A percentile compares a stretch with the other conserved stretches of the same genome.
Evolutionary conservation across 2,888 invertebrate species (phyloP).

Genomic region (Pheosia tremula): DNA sequence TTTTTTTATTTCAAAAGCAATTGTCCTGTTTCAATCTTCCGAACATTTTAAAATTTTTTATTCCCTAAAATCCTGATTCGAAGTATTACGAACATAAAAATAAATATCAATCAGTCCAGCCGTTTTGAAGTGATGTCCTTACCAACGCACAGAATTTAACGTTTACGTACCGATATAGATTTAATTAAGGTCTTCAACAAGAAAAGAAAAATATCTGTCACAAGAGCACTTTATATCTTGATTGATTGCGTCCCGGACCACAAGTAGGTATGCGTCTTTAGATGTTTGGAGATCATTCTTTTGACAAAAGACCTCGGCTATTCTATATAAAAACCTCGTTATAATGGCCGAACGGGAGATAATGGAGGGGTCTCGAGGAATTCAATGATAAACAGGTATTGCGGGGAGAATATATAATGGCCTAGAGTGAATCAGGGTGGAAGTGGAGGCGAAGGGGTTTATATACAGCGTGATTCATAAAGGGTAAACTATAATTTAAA

Average conservation of each 20-base stretch:
- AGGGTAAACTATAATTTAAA: no score
- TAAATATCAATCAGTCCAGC: no score
- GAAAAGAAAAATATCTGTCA: constrained; percentile 10
- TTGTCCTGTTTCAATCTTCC: no score
- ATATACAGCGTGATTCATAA: no score
- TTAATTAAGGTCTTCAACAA: neutral
- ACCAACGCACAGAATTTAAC: no score
- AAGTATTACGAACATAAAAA: no score
- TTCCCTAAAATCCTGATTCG: no score
- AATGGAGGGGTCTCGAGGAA: constrained; percentile 23
- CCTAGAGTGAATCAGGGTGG: no score
- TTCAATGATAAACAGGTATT: constrained; percentile 25
- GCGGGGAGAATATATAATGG: neutral
- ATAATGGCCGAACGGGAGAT: constrained; percentile 22
- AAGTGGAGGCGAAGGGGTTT: no score
- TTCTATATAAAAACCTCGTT: constrained; percentile 3
- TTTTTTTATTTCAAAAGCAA: no score
- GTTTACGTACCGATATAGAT: neutral
- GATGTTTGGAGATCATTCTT: constrained; percentile 35
- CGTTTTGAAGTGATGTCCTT: no score
- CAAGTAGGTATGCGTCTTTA: constrained; percentile 6
- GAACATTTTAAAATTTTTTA: no score
- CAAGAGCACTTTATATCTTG: constrained; percentile 18
- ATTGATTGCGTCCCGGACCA: constrained; percentile 20
- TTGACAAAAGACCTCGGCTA: constrained; percentile 22